These are phyloP conservation scores for Danaus chrysippus DNA, from an alignment of 2,888 invertebrate genomes.

Conservation along the genomic window DNA sequence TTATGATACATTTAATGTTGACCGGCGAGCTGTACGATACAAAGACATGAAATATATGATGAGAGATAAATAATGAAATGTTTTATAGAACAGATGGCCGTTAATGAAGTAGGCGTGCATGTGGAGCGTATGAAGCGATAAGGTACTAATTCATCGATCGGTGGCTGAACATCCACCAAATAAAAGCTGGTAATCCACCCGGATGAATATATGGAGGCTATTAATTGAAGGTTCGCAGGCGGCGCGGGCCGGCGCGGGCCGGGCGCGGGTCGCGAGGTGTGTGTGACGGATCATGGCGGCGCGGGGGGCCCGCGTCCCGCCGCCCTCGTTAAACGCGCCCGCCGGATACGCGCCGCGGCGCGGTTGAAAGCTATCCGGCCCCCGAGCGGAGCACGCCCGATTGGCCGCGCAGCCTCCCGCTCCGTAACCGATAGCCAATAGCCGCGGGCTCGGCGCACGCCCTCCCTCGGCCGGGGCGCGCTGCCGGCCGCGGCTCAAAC, in stretches of 20 bases:
- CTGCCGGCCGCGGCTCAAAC: slow-evolving; percentile 49
- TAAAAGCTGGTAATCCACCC: slow-evolving; percentile 67
- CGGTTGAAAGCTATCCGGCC: slow-evolving; percentile 73
- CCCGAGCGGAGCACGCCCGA: slow-evolving; percentile 50
- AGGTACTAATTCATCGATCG: slow-evolving; percentile 45
- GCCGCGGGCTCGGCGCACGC: slow-evolving; percentile 51
- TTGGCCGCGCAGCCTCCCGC: slow-evolving; percentile 65
- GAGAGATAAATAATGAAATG: slow-evolving; percentile 11
- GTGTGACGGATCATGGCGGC: slow-evolving; percentile 77
- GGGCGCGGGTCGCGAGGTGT: slow-evolving; percentile 68
- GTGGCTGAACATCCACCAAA: slow-evolving; percentile 51
- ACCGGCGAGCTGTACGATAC: no score
- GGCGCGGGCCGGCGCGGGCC: slow-evolving; percentile 38
- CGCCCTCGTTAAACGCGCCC: slow-evolving; percentile 74
- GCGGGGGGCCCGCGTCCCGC: slow-evolving; percentile 69
- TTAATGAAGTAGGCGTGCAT: slow-evolving; percentile 22
- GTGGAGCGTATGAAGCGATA: slow-evolving; percentile 29
- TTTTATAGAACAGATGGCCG: slow-evolving; percentile 15
- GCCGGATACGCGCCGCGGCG: slow-evolving; percentile 67
- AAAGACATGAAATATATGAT: slow-evolving; percentile 3
- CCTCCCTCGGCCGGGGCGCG: slow-evolving; percentile 39
- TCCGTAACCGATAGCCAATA: slow-evolving; percentile 72
- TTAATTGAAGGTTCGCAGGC: slow-evolving; percentile 74
- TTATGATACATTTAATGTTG: no score
- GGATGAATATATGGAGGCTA: slow-evolving; percentile 70